A percentile compares a stretch with the other conserved stretches of the same genome.
Conservation (phyloP, 2,797 vertebrate species). For the Brachyalestes nurse region DNA sequence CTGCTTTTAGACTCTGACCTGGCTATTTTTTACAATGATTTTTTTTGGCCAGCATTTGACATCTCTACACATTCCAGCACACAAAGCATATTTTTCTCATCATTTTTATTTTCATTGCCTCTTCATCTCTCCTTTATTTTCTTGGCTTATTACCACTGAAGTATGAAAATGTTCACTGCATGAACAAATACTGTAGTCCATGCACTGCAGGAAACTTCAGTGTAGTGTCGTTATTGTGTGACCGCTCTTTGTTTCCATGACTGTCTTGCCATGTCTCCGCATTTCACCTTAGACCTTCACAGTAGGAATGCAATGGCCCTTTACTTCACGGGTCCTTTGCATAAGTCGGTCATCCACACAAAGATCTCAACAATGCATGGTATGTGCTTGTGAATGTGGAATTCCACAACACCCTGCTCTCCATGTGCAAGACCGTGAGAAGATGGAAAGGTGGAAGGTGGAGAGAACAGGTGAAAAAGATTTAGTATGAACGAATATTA, state of each 20-base stretch:
- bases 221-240: not conserved
- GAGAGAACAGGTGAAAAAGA: not conserved
- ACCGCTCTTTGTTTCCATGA: not conserved
- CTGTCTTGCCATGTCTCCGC: slow-evolving; percentile 6
- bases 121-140: slow-evolving; percentile 20
- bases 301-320: slow-evolving; percentile 66
- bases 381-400: slow-evolving; percentile 32
- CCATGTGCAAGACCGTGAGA: slow-evolving; percentile 43
- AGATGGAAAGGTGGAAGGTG: not conserved
- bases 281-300: slow-evolving; percentile 41
- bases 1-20: slow-evolving; percentile 35
- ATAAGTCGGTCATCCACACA: slow-evolving; percentile 61
- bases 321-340: slow-evolving; percentile 50
- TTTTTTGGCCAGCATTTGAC: slow-evolving; percentile 18
- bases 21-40: slow-evolving; percentile 44
- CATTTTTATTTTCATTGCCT: not conserved
- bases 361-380: slow-evolving; percentile 39
- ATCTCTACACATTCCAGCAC: slow-evolving; percentile 29
- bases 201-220: not conserved
- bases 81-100: slow-evolving; percentile 38
- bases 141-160: slow-evolving; percentile 2
- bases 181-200: not conserved
- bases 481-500: not conserved
- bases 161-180: not conserved
- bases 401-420: slow-evolving; percentile 50